Evolutionary conservation across 2,797 vertebrate genomes (phyloP).

Genomic region (Coendou prehensilis): DNA sequence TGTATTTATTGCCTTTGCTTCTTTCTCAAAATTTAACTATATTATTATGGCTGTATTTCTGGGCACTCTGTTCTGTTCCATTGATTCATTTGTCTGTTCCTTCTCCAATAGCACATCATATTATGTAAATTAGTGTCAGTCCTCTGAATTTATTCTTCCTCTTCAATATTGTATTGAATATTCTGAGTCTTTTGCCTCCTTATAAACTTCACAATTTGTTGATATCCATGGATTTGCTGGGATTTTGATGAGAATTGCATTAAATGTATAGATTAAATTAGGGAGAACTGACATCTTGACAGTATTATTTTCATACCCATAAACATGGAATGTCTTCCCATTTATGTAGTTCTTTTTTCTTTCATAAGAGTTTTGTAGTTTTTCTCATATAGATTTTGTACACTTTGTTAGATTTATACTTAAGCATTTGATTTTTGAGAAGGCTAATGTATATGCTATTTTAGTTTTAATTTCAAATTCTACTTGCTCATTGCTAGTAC

Average conservation of each 20-base stretch:
- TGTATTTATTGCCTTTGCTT: not conserved
- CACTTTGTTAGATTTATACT: not conserved
- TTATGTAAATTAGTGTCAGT: not conserved
- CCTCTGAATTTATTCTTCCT: not conserved
- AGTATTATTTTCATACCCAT: not conserved
- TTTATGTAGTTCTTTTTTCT: not conserved
- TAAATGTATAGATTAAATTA: not conserved
- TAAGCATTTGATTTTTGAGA: not conserved
- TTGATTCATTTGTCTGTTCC: not conserved
- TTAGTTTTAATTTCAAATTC: not conserved
- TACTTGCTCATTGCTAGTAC: not conserved
- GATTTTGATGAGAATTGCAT: not conserved
- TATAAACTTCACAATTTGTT: not conserved
- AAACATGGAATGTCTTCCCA: not conserved
- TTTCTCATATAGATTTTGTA: not conserved
- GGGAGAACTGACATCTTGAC: not conserved
- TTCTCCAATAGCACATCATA: not conserved
- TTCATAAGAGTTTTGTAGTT: not conserved
- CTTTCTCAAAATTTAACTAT: not conserved
- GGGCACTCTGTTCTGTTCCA: not conserved
- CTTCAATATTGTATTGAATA: not conserved
- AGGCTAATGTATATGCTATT: not conserved
- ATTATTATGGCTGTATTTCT: not conserved
- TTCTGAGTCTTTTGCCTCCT: not conserved
- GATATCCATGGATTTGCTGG: not conserved